A percentile compares a stretch with the other conserved stretches of the same genome.
Evolutionary conservation across 1,140 invertebrate species (phyloP).

Genomic region (Drosophila suzukii): DNA sequence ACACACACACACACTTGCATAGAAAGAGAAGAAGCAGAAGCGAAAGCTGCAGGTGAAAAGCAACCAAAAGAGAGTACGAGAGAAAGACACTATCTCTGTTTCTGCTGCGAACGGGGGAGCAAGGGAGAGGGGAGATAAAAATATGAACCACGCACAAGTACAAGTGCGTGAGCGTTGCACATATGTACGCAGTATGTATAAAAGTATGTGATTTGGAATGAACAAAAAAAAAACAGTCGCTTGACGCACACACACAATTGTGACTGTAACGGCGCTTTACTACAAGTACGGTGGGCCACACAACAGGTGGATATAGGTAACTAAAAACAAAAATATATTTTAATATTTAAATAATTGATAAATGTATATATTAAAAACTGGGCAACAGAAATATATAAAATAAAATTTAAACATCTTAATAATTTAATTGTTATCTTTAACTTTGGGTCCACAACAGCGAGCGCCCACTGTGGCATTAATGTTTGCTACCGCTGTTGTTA

Average conservation of each 20-base stretch:
- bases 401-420: background rate
- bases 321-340: background rate
- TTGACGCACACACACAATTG: slow-evolving; percentile 8
- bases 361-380: background rate
- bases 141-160: slow-evolving; percentile 64
- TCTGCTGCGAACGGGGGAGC: background rate
- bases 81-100: slow-evolving; percentile 10
- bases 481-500: slow-evolving; percentile 36
- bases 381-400: background rate
- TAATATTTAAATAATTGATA: background rate
- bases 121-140: slow-evolving; percentile 16
- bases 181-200: background rate
- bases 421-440: no score
- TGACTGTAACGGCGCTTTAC: slow-evolving; percentile 54
- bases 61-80: slow-evolving; percentile 23
- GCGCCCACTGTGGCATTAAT: slow-evolving; percentile 27
- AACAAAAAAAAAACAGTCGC: slow-evolving; percentile 43
- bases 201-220: slow-evolving; percentile 17
- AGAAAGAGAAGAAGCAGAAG: slow-evolving; percentile 27
- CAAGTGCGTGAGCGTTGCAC: slow-evolving; percentile 51
- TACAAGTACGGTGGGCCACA: slow-evolving; percentile 29
- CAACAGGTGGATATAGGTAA: no score
- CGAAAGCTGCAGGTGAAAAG: slow-evolving; percentile 76
- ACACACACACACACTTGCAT: background rate
- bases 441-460: background rate